Conservation (phyloP, 2,113 vertebrate species). For the Cheirogaleus medius region DNA sequence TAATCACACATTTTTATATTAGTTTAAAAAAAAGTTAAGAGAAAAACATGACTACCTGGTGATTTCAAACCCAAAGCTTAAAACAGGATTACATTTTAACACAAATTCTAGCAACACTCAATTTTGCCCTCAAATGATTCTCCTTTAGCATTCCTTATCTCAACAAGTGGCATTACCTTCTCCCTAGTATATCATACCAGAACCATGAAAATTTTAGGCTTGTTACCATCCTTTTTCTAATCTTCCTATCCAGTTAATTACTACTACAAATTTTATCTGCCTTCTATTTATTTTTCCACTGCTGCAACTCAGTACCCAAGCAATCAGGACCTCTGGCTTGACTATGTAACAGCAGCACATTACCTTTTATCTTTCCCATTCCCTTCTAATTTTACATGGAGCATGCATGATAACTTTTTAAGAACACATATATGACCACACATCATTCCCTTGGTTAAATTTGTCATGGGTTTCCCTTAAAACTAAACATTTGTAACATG, state of each 20-base stretch:
- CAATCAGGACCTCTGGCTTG: neutral
- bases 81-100: neutral
- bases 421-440: neutral
- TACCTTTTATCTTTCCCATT: neutral
- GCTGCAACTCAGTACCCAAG: neutral
- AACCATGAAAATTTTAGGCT: neutral
- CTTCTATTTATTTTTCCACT: neutral
- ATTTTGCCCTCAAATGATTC: neutral
- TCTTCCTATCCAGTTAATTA: neutral
- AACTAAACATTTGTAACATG: neutral
- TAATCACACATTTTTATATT: neutral
- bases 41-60: neutral
- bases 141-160: neutral
- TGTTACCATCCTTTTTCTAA: neutral
- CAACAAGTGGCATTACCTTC: neutral
- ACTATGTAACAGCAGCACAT: neutral
- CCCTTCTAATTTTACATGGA: neutral
- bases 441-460: neutral
- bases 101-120: slow-evolving; percentile 12
- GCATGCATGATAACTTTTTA: neutral
- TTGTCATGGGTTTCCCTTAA: neutral
- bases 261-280: neutral
- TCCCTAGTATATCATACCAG: neutral
- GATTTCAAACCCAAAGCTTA: slow-evolving; percentile 43
- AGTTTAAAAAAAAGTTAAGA: slow-evolving; percentile 5